Conservation (phyloP, 2,888 invertebrate genomes). For the Drosophila cyrtoloma region DNA sequence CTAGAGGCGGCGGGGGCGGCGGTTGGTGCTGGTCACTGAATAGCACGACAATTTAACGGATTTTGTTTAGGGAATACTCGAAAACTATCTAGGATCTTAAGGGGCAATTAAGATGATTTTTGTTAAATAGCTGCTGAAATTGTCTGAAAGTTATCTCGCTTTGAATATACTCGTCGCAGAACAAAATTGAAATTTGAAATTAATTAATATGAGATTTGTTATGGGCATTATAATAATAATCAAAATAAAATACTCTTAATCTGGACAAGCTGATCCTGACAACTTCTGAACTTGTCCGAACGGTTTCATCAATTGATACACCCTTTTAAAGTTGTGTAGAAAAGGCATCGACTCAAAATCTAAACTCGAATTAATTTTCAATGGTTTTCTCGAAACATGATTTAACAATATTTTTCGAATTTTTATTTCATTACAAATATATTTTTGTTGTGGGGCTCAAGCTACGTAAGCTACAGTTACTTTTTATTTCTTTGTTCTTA, state of each 20-base stretch:
- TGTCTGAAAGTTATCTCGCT: constrained; percentile 2
- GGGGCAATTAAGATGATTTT: background rate
- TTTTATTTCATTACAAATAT: constrained; percentile 24
- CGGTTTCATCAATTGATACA: constrained; percentile 18
- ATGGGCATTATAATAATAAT: background rate
- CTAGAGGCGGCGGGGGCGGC: constrained; percentile 43
- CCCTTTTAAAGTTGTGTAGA: constrained; percentile 9
- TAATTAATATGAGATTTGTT: background rate
- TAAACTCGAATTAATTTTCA: constrained; percentile 35
- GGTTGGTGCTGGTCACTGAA: constrained; percentile 43
- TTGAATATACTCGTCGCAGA: background rate
- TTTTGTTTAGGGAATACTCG: background rate
- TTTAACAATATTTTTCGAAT: constrained; percentile 24
- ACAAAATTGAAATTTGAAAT: background rate
- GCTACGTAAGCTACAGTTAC: constrained; percentile 72
- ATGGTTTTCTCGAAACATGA: constrained; percentile 14
- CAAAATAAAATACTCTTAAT: constrained; percentile 16
- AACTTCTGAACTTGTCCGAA: constrained; percentile 6
- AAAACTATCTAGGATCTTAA: background rate
- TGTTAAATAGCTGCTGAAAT: background rate
- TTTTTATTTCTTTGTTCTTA: constrained; percentile 49
- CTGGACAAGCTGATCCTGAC: background rate
- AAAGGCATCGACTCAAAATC: constrained; percentile 9
- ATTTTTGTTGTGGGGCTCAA: constrained; percentile 70
- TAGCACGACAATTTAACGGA: constrained; percentile 6